A percentile compares a stretch with the other conserved stretches of the same genome.
Evolutionary conservation across 1,140 invertebrate species (phyloP).

Genomic region (Hydropsyche tenuis): DNA sequence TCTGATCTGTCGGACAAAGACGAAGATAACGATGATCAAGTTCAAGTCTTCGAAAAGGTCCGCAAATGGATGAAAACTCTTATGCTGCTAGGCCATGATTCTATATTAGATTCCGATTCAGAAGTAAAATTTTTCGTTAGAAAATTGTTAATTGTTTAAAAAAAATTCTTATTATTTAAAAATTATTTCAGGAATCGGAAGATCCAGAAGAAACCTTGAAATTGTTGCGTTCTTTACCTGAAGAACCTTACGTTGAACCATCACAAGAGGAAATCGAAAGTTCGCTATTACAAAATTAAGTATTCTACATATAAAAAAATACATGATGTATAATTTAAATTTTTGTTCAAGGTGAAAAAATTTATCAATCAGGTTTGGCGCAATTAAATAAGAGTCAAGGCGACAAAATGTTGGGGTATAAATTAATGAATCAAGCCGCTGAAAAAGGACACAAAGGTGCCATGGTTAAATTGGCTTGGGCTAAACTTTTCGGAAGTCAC

Average conservation of each 20-base stretch:
- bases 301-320: constrained; percentile 9
- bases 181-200: constrained; percentile 56
- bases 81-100: constrained; percentile 47
- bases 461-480: constrained; percentile 85
- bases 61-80: constrained; percentile 47
- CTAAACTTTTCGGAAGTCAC: constrained; percentile 80
- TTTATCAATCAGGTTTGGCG: constrained; percentile 70
- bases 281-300: constrained; percentile 43
- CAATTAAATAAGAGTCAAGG: constrained; percentile 70
- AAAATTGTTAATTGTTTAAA: constrained; percentile 44
- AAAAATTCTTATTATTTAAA: neutral
- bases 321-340: too few relatives aligned
- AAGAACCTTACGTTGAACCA: constrained; percentile 60
- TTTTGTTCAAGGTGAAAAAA: constrained; percentile 64
- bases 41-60: constrained; percentile 42
- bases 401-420: constrained; percentile 71
- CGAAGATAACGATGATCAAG: constrained; percentile 23
- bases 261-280: constrained; percentile 69
- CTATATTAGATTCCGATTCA: constrained; percentile 28
- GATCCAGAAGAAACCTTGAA: constrained; percentile 57
- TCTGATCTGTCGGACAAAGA: constrained; percentile 18
- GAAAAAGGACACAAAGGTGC: constrained; percentile 81
- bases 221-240: constrained; percentile 57
- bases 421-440: constrained; percentile 75
- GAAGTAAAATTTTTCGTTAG: constrained; percentile 37